A percentile compares a stretch with the other conserved stretches of the same genome.
Evolutionary conservation across 2,113 vertebrate species (phyloP).

Genomic region (Numenius arquata): DNA sequence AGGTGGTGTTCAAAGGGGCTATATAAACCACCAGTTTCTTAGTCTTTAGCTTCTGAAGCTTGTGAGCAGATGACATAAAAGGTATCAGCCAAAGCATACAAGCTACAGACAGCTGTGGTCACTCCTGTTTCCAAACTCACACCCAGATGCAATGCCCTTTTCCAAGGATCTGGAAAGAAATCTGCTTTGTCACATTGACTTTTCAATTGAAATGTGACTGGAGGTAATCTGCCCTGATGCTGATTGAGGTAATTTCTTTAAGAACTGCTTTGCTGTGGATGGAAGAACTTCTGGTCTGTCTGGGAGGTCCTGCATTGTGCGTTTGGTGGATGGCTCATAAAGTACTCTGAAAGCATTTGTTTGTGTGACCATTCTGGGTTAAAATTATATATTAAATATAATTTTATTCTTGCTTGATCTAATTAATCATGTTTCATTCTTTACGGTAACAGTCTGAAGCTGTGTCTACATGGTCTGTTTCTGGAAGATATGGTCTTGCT

Average conservation of each 20-base stretch:
- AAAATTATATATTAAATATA: background rate
- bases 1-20: background rate
- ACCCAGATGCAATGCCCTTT: background rate
- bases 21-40: background rate
- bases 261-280: background rate
- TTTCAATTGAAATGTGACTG: background rate
- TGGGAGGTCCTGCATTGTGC: background rate
- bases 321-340: background rate
- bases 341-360: background rate
- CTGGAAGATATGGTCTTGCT: background rate
- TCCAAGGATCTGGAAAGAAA: background rate
- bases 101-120: background rate
- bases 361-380: background rate
- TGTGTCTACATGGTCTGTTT: background rate
- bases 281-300: background rate
- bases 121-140: background rate
- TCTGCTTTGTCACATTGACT: background rate
- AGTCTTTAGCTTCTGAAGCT: background rate
- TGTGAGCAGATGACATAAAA: background rate
- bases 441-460: background rate
- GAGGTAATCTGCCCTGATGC: background rate
- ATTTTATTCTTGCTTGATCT: background rate
- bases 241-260: background rate
- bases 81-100: fast-evolving
- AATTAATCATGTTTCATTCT: background rate